phyloP scores from a whole-genome alignment of 2,797 vertebrate species.

The Heteromormyrus szaboi region DNA sequence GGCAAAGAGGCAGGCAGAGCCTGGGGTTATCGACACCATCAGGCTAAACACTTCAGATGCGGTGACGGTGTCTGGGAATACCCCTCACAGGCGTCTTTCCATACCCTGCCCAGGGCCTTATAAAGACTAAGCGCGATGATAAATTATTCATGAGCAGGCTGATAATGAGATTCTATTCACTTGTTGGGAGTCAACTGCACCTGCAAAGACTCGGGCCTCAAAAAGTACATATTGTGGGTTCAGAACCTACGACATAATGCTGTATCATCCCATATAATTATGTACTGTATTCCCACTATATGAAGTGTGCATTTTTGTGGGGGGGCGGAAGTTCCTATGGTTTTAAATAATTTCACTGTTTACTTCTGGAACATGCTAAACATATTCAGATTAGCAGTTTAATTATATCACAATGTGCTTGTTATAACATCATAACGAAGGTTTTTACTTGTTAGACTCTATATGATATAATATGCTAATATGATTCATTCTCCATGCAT shows the following conservation, averaged over 20 bases:
- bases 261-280: background rate
- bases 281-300: background rate
- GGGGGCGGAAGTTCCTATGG: background rate
- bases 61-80: background rate
- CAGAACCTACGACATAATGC: background rate
- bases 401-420: background rate
- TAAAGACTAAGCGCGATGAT: background rate
- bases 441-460: background rate
- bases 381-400: background rate
- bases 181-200: background rate
- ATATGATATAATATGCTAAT: background rate
- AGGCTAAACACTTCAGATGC: background rate
- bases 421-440: constrained; percentile 2
- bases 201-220: background rate
- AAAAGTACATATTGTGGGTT: background rate
- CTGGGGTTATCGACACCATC: background rate
- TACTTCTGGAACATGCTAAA: background rate
- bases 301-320: background rate
- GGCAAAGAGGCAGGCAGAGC: background rate
- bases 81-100: background rate
- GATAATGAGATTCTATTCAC: background rate
- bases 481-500: background rate
- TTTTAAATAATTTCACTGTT: background rate
- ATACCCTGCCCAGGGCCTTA: background rate
- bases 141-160: constrained; percentile 1